Evolutionary conservation across 2,113 vertebrate species (phyloP), one percentile per base, ranked within the genome.

Genomic region (Pterocles orientalis): DNA sequence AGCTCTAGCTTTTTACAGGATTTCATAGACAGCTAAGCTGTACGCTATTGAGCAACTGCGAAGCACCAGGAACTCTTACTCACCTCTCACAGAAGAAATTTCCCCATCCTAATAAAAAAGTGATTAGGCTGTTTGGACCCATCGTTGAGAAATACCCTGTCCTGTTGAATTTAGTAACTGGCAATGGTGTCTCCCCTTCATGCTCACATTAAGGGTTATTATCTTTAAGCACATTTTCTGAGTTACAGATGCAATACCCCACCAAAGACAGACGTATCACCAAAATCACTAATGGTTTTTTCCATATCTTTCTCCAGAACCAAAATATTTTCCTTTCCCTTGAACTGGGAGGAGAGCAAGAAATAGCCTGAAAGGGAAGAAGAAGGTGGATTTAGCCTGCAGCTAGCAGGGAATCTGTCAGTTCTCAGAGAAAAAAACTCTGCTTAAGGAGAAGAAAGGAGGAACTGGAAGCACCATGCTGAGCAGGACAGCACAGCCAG

Each of bases 71-170:
- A 48, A 33, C 26, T 23, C 56, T 48, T 60, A 33, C 47, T 58
- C 13, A 60, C 41, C 29, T 43, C 18, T 75, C 14, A 34, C 31
- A 47, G 41, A 31, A 34, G 56, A 57, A 47, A 87, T 31, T 11
- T 51, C 41, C 12, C 73, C 75, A 45, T 2, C 69, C 47, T 8
- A 24, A 8, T 18, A 41, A 41, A 41, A 41, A 41, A 41, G 41
- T 34, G 41, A 31, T 10, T 4, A 47, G 18, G 64, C 29, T 71
- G 56, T 53, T 77, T 47, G 51, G 29, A 39, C 23, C 29, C 28
- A 21, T 8, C 28, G 21, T 1, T 62, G 50, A 58, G 31, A 45
- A 50, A 13, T 14, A 20, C 7, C 43, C 28, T 0, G 0, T 45
- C 28, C 81, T 64, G 61, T 28, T 53, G 31, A 54, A 61, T 18